These are phyloP conservation scores for Polypedilum vanderplanki DNA, from an alignment of 1,140 invertebrate species.

Conservation along the genomic window DNA sequence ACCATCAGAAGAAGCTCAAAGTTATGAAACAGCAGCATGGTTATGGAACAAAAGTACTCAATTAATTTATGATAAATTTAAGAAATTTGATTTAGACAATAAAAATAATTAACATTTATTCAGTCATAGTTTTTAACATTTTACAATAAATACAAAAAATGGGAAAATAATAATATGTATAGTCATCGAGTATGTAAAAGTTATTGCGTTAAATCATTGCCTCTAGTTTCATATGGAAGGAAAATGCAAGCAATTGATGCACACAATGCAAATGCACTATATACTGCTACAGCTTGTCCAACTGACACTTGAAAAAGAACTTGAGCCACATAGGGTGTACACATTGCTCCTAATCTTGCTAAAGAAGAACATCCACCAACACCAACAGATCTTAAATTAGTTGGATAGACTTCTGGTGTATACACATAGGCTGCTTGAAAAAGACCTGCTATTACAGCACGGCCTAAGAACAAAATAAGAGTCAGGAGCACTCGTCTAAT, in stretches of 20 bases:
- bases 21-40: conserved; percentile 49
- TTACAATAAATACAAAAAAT: neutral
- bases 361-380: conserved; percentile 70
- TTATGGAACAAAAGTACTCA: conserved; percentile 63
- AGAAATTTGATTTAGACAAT: neutral
- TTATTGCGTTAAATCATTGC: conserved; percentile 41
- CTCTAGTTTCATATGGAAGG: conserved; percentile 59
- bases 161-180: neutral
- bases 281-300: conserved; percentile 52
- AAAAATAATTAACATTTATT: neutral
- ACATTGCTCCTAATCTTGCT: conserved; percentile 72
- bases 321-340: conserved; percentile 76
- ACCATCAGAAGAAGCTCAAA: conserved; percentile 45
- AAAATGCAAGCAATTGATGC: conserved; percentile 55
- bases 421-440: conserved; percentile 95
- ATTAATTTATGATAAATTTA: conserved; percentile 21
- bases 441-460: conserved; percentile 86
- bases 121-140: neutral
- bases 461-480: conserved; percentile 76
- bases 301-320: conserved; percentile 55
- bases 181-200: neutral
- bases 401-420: conserved; percentile 72
- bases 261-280: conserved; percentile 53
- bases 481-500: conserved; percentile 72
- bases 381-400: conserved; percentile 59